A percentile compares a stretch with the other conserved stretches of the same genome.
These are phyloP conservation scores for Sebastes schlegelii DNA, from an alignment of 2,113 vertebrate genomes.

Conservation along the genomic window DNA sequence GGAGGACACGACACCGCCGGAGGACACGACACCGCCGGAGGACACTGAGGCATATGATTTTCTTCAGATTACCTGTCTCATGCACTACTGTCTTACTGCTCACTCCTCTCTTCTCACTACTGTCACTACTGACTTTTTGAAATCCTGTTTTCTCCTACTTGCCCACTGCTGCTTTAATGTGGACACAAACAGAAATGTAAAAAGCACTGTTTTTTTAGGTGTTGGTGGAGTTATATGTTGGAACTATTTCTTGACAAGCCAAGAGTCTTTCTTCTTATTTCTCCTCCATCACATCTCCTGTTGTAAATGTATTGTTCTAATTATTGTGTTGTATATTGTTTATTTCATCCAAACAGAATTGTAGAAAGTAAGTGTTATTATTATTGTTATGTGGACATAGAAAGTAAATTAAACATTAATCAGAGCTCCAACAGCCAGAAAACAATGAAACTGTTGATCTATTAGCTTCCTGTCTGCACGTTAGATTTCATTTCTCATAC, in stretches of 20 bases:
- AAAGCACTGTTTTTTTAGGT: neutral
- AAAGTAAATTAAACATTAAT: neutral
- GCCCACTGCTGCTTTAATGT: neutral
- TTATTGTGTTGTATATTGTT: neutral
- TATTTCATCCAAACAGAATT: neutral
- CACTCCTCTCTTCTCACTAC: no score
- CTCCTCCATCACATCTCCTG: neutral
- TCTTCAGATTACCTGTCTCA: no score
- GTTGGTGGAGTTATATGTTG: neutral
- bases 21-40: no score
- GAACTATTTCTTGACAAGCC: neutral
- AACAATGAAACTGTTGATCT: neutral
- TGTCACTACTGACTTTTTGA: no score
- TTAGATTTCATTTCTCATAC: neutral
- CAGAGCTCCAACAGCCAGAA: neutral
- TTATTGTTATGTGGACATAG: neutral
- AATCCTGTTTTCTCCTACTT: no score
- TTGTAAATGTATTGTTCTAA: neutral
- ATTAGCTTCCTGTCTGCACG: neutral
- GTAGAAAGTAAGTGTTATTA: neutral
- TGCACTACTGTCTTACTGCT: no score
- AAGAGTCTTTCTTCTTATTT: neutral
- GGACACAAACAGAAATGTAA: neutral
- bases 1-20: no score
- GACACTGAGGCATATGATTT: no score